Percentiles rank a stretch among this genome's conserved stretches.
Conservation (phyloP, 2,888 invertebrate species). For the Tetragonisca angustula region DNA sequence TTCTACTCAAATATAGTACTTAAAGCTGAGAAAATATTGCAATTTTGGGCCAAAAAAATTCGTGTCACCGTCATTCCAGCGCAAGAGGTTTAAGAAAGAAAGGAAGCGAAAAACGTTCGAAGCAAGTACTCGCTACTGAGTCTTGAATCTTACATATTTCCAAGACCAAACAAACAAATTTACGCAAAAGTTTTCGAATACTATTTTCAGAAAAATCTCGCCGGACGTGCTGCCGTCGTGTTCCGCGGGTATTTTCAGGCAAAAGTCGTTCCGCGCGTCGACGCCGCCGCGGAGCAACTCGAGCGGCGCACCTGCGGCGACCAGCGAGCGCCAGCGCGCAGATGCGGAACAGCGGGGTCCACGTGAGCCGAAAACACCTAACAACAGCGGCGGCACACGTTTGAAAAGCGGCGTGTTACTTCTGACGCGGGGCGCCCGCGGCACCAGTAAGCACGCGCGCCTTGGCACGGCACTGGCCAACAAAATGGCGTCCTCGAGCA, state of each 20-base stretch:
- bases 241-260: conserved; percentile 87
- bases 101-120: too few relatives aligned
- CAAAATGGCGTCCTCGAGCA: conserved; percentile 87
- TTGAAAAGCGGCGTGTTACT: conserved; percentile 61
- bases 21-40: too few relatives aligned
- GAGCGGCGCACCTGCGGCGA: conserved; percentile 42
- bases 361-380: conserved; percentile 57
- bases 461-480: conserved; percentile 86
- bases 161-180: too few relatives aligned
- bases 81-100: too few relatives aligned
- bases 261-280: conserved; percentile 84
- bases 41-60: too few relatives aligned
- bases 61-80: too few relatives aligned
- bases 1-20: too few relatives aligned
- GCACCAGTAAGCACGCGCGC: conserved; percentile 85
- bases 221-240: conserved; percentile 87
- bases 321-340: conserved; percentile 39
- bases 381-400: conserved; percentile 46
- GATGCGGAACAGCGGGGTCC: conserved; percentile 38
- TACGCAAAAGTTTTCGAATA: not conserved
- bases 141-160: too few relatives aligned
- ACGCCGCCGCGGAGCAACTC: conserved; percentile 78
- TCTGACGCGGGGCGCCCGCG: conserved; percentile 75
- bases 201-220: conserved; percentile 85
- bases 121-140: too few relatives aligned